Conservation (phyloP, 2,113 vertebrate genomes). For the Cyphomyrus plagiostoma region DNA sequence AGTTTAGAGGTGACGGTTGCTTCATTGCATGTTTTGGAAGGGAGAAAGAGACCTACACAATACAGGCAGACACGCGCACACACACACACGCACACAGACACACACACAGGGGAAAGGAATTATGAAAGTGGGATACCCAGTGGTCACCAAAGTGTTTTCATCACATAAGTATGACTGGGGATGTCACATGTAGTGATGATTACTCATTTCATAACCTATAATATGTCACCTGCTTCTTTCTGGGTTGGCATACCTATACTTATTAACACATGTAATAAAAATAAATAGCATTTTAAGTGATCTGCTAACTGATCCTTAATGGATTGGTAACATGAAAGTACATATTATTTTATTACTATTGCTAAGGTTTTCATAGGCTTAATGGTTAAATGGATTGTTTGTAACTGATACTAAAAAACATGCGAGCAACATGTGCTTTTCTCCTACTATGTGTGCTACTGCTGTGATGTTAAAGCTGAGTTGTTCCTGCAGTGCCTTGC, state of each 20-base stretch:
- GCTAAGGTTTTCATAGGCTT: background rate
- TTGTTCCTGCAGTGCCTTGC: background rate
- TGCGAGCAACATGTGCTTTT: background rate
- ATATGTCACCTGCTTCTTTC: background rate
- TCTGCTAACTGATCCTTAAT: background rate
- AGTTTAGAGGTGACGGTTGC: background rate
- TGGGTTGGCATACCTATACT: background rate
- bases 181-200: background rate
- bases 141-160: background rate
- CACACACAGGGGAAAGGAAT: background rate
- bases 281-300: background rate
- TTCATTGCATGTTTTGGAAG: background rate
- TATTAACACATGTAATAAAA: background rate
- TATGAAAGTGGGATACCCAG: background rate
- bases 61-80: background rate
- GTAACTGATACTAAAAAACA: background rate
- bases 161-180: background rate
- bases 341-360: background rate
- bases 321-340: background rate
- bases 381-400: background rate
- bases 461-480: background rate
- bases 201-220: background rate
- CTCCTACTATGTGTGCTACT: background rate
- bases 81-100: too few relatives aligned
- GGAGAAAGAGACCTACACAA: background rate